Evolutionary conservation across 2,888 invertebrate genomes (phyloP), one percentile per base, ranked within the genome.

Genomic region (Ormyrus pomaceus): DNA sequence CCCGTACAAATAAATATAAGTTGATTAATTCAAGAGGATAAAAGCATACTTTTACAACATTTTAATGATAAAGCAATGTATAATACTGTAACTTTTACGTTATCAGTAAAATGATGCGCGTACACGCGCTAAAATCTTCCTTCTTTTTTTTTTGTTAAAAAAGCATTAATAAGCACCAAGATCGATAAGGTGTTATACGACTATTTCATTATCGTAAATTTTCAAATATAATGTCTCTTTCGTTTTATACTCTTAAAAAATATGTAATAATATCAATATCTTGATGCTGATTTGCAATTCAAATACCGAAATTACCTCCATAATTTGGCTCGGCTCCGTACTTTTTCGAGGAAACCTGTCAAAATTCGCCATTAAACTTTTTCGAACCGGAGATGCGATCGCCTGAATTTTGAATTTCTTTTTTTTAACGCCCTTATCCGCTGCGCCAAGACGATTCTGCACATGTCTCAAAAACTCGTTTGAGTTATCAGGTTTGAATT

Each of bases 11-110:
- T 73, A 70, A 71, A 59, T 64, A 61, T 66, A 70, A 64, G 48
- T 65, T 80, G 53, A 76, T 71, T 75, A 76, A 80, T 80, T 71
- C 75, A 58, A 50, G 45, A 34, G 64, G 56, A 77, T 74, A 73
- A 70, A 72, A 58, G 66, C 72, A 48, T 68, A 50, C 68, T 71
- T 56, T 66, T 62, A 9, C 71, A 64, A 74, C 51, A 69, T 68
- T 75, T 75, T 65, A 59, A 46, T 58, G 46, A 53, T 55, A 72
- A 73, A 13, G 34, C 34, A 34, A 34, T 19, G 53, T 53, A 45
- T 69, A 58, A 58, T 48, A 55, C 13, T 8, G 48, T 58, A 48
- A 69, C 45, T 69, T 69, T 69, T 58, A 69, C 56, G 58, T 58
- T 56, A 69, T 55, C 58, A 11, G 69, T 69, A 56, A 69, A 69